phyloP scores from a whole-genome alignment of 2,113 vertebrate species.

The Lepidothrix coronata region DNA sequence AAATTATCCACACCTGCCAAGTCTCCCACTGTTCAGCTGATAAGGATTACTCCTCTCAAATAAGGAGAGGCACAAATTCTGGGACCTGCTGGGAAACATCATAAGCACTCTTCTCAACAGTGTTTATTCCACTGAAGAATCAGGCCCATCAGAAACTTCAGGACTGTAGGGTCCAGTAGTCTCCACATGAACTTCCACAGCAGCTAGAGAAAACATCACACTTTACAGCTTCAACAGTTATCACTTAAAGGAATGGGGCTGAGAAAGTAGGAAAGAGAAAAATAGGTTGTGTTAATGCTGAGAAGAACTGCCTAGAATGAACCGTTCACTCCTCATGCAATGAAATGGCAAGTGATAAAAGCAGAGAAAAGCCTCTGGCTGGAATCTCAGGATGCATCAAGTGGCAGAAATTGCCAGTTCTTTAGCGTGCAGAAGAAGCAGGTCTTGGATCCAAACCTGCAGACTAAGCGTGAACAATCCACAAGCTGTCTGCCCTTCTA shows the following conservation, averaged over 20 bases:
- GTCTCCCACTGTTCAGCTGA: not conserved
- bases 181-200: not conserved
- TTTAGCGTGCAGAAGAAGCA: not conserved
- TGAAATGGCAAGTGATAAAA: not conserved
- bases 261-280: not conserved
- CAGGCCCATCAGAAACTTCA: not conserved
- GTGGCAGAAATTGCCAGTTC: not conserved
- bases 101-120: not conserved
- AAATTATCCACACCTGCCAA: not conserved
- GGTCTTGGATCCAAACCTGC: not conserved
- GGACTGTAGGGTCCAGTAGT: not conserved
- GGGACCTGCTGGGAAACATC: not conserved
- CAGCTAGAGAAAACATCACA: not conserved
- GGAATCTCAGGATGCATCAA: not conserved
- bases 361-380: not conserved
- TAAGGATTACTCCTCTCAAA: not conserved
- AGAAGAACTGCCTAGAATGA: not conserved
- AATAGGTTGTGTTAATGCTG: not conserved
- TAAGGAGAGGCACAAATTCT: not conserved
- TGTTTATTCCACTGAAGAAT: not conserved
- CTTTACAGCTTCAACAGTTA: not conserved
- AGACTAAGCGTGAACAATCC: not conserved
- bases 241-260: not conserved
- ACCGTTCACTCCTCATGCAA: not conserved
- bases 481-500: not conserved